Base-by-base conservation (phyloP, 2,888 invertebrate genomes). In the Cotesia congregata region DNA sequence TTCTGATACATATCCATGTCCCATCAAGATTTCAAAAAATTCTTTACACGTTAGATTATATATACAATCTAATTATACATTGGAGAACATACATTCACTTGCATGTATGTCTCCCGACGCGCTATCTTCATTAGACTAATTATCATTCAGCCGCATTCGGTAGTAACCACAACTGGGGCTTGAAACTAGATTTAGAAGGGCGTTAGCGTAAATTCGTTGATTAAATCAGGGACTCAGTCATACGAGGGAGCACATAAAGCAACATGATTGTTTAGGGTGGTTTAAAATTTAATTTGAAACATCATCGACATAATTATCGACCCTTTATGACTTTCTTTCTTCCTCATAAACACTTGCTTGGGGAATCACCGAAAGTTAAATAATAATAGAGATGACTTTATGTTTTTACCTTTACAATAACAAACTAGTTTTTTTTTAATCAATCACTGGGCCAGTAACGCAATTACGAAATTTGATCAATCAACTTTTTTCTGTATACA, bases 281-380 rank as follows among this genome's bases (percentile, higher is more conserved):
- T 65, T 83, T 81, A 80, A 82, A 82, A 81, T 81, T 81, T 81
- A 79, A 82, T 82, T 80, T 75, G 62, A 72, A 78, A 79, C 77
- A 80, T 82, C 80, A 82, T 83, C 79, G 81, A 76, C 61, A 81
- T 83, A 82, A 83, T 83, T 83, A 80, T 67, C 79, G 30, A 74
- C 67, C 68, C 74, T 64, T 61, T 74, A 60, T n/a, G 59, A 20
- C 30, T n/a, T 50, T 50, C 50, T 50, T 50, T 17, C 20, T 67
- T 67, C 67, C 15, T 50, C 50, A 12, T 0, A 50, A 50, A 50
- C 64, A 30, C 65, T 39, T 68, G n/a, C 64, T 30, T 59, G 20
- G 67, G 38, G 62, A 30, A 39, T 67, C 77, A 77, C 74, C 72
- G 77, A 74, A 50, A 72, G 9, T 38, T 40, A 20, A 67, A 72